phyloP scores from a whole-genome alignment of 2,888 invertebrate genomes.

The Epistrophella euchroma region DNA sequence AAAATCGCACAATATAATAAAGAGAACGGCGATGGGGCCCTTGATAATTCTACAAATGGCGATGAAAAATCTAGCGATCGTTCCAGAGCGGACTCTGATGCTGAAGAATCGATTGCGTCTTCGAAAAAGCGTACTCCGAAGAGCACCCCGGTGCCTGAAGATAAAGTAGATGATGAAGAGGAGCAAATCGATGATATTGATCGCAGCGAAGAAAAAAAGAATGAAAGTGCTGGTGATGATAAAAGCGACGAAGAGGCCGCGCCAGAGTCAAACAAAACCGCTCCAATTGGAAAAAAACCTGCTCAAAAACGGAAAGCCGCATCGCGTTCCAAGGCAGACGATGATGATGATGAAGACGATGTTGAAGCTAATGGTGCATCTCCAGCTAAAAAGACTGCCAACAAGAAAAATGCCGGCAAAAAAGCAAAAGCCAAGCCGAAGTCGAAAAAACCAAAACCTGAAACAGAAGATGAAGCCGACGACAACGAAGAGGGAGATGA shows the following conservation, averaged over 20 bases:
- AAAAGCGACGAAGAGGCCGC: constrained; percentile 77
- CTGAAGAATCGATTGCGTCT: constrained; percentile 67
- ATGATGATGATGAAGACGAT: constrained; percentile 66
- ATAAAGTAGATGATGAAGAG: constrained; percentile 76
- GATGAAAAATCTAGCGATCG: constrained; percentile 70
- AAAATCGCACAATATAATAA: constrained; percentile 79
- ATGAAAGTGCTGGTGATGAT: constrained; percentile 75
- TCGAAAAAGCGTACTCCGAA: constrained; percentile 75
- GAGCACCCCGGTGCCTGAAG: constrained; percentile 76
- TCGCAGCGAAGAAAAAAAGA: constrained; percentile 77
- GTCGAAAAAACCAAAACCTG: constrained; percentile 77
- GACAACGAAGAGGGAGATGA: constrained; percentile 75
- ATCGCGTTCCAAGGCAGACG: constrained; percentile 56
- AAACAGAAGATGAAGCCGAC: constrained; percentile 65
- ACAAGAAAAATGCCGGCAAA: constrained; percentile 76
- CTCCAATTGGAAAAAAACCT: constrained; percentile 51
- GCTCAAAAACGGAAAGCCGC: constrained; percentile 62
- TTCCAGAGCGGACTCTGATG: constrained; percentile 66
- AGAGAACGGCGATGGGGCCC: constrained; percentile 78
- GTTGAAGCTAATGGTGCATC: constrained; percentile 61
- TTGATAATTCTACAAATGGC: constrained; percentile 70
- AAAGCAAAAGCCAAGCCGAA: constrained; percentile 67
- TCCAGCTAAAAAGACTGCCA: constrained; percentile 67
- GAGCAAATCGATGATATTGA: constrained; percentile 78
- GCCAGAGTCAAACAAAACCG: constrained; percentile 56